Conservation (phyloP, 1,140 invertebrate species). For the Antheraea mylitta region DNA sequence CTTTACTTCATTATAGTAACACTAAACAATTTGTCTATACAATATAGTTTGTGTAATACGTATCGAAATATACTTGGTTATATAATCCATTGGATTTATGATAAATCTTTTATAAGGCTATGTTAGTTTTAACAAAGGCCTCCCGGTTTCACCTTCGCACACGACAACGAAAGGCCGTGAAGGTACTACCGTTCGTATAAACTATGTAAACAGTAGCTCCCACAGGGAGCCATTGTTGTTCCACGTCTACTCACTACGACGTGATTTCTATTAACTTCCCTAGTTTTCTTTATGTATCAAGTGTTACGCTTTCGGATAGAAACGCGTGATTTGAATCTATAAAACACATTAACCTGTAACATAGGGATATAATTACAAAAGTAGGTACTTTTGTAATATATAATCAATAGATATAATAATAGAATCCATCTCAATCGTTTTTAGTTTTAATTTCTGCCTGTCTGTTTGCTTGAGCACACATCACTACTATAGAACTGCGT, state of each 20-base stretch:
- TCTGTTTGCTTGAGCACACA: no score
- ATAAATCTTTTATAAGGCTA: slow-evolving; percentile 12
- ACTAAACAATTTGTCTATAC: neutral
- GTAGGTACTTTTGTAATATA: no score
- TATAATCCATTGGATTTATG: neutral
- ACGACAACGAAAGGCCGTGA: slow-evolving; percentile 22
- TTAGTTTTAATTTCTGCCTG: no score
- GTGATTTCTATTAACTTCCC: slow-evolving; percentile 41
- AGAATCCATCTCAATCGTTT: no score
- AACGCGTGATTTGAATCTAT: slow-evolving; percentile 19
- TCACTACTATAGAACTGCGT: no score
- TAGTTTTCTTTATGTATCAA: slow-evolving; percentile 26
- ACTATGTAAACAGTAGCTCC: slow-evolving; percentile 19
- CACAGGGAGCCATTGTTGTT: slow-evolving; percentile 37
- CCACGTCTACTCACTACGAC: slow-evolving; percentile 20
- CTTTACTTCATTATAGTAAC: neutral
- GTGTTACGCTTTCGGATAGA: slow-evolving; percentile 21
- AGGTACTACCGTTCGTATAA: slow-evolving; percentile 10
- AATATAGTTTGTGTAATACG: neutral
- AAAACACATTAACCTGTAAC: neutral
- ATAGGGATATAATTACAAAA: no score
- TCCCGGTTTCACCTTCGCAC: slow-evolving; percentile 28
- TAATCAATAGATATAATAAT: no score
- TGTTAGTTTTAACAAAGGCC: slow-evolving; percentile 20
- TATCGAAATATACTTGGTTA: neutral